Base-by-base conservation (phyloP, 2,888 invertebrate genomes). In the Volucella bombylans region DNA sequence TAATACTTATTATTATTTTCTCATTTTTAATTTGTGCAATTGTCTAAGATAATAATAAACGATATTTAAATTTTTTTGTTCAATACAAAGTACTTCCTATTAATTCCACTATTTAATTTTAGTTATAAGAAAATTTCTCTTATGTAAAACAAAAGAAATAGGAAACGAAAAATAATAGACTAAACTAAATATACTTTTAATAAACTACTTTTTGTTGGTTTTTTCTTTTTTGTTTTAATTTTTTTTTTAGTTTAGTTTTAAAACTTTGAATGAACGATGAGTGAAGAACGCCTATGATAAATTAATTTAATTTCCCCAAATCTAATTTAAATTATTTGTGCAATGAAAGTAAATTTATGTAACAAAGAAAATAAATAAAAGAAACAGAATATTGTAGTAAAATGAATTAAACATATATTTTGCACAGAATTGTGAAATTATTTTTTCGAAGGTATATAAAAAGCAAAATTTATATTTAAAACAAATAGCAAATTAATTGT, bases 401-500 rank as follows among this genome's bases (percentile, higher is more conserved):
- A 68, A 69, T 57, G 50, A 47, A 31, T 72, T 52, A 50, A 61
- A 47, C 18, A 4, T 54, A 31, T 65, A 67, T 77, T 82, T 74
- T 74, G 77, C 47, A 62, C 71, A 10, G 1, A 77, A 31, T 64
- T 59, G 18, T 41, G 10, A 15, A 18, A 41, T 59, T 62, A 38
- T 50, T 57, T 69, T 74, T 57, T 52, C 9, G 39, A 31, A 71
- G 52, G 18, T 23, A 8, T n/a, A 41, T n/a, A 43, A 50, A 38
- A 43, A 41, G 11, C 43, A 62, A 11, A 41, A 50, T 43, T 59
- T 11, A 64, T 18, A 65, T 57, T 59, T 49, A 50, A 49, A 45
- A 80, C 59, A 52, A 65, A 67, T 85, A 85, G 83, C 54, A 71
- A 85, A 85, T 76, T 61, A 71, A 74, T 71, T 74, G 74, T 80